Percentiles rank a stretch among this genome's conserved stretches.
These are phyloP conservation scores for Polietes domitor DNA, from an alignment of 2,888 invertebrate genomes.

Conservation along the genomic window DNA sequence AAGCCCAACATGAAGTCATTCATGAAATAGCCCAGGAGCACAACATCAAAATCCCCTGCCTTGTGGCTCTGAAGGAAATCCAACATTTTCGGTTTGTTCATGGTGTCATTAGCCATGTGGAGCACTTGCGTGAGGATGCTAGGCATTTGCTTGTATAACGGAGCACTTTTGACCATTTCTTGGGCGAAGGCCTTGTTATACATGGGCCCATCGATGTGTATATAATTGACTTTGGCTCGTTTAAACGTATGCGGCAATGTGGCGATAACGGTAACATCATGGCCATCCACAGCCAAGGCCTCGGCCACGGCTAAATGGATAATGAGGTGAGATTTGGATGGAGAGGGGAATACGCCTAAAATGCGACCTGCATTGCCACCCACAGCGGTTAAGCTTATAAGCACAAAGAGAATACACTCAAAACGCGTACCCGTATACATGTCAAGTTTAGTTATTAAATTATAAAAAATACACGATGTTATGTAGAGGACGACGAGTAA, in stretches of 20 bases:
- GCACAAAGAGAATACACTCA: background rate
- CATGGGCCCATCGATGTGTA: slow-evolving; percentile 62
- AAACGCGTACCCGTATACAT: background rate
- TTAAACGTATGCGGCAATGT: slow-evolving; percentile 68
- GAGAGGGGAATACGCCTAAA: slow-evolving; percentile 74
- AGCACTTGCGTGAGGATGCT: slow-evolving; percentile 41
- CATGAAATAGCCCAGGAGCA: slow-evolving; percentile 75
- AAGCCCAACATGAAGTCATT: slow-evolving; percentile 77
- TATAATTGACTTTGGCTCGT: slow-evolving; percentile 70
- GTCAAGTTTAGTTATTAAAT: too few species aligned
- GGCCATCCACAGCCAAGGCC: slow-evolving; percentile 74
- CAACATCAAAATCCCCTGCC: slow-evolving; percentile 73
- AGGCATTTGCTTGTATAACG: slow-evolving; percentile 64
- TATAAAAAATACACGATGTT: too few species aligned
- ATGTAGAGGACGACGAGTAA: too few species aligned
- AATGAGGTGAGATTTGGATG: slow-evolving; percentile 75
- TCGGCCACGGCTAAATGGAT: slow-evolving; percentile 75
- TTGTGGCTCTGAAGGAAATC: slow-evolving; percentile 69
- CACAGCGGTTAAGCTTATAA: background rate
- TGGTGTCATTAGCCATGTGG: slow-evolving; percentile 64
- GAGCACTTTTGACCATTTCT: slow-evolving; percentile 62
- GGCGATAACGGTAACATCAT: slow-evolving; percentile 75
- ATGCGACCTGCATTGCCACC: slow-evolving; percentile 71
- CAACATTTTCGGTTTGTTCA: slow-evolving; percentile 67
- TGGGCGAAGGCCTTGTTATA: slow-evolving; percentile 60